These are phyloP conservation scores for Cuculus canorus DNA, from an alignment of 2,797 vertebrate species.

Conservation along the genomic window DNA sequence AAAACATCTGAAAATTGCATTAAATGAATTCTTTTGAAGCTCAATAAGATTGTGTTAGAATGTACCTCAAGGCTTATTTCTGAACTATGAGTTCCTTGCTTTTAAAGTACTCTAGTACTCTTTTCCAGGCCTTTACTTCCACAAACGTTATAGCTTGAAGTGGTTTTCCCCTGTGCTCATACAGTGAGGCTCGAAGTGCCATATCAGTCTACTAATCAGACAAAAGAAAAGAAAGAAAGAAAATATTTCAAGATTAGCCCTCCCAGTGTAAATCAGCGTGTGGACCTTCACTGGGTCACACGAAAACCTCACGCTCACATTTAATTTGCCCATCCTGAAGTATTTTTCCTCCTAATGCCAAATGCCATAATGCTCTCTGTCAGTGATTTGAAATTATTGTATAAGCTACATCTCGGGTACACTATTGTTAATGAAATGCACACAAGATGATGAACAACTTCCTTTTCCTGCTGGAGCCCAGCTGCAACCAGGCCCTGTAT, in stretches of 20 bases:
- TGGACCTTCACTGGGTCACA: conserved; percentile 55
- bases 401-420: conserved; percentile 81
- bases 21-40: background rate
- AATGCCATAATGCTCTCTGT: conserved; percentile 83
- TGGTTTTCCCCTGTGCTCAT: background rate
- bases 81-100: background rate
- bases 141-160: background rate
- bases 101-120: background rate
- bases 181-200: background rate
- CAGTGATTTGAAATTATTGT: conserved; percentile 84
- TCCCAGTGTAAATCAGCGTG: conserved; percentile 60
- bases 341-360: conserved; percentile 81
- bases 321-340: conserved; percentile 81
- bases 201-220: background rate
- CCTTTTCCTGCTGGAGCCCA: conserved; percentile 95
- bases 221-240: conserved; percentile 52
- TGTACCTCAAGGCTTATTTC: background rate
- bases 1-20: background rate
- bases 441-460: conserved; percentile 96
- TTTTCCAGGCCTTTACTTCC: background rate
- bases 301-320: conserved; percentile 74
- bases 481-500: conserved; percentile 88
- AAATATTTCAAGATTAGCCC: conserved; percentile 63
- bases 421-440: conserved; percentile 90
- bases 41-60: background rate